Conservation (phyloP, 2,888 invertebrate species). For the Erpobdella octoculata region DNA sequence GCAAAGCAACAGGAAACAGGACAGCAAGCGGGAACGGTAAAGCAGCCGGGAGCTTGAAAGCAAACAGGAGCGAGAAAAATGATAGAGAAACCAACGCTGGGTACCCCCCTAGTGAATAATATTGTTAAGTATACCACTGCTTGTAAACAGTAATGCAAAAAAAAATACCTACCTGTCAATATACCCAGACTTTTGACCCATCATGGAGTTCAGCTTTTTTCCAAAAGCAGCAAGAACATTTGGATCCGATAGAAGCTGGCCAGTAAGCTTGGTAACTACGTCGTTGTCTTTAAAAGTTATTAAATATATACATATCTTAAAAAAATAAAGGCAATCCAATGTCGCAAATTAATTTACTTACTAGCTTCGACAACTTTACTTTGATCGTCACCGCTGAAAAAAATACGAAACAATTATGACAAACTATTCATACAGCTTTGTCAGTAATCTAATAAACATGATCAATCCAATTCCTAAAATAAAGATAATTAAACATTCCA, state of each 20-base stretch:
- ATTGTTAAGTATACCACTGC: background rate
- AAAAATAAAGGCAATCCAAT: background rate
- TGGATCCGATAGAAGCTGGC: conserved; percentile 13
- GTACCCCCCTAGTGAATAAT: background rate
- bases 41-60: too few species aligned
- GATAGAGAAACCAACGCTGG: background rate
- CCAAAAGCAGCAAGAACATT: conserved; percentile 25
- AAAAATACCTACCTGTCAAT: conserved; percentile 12
- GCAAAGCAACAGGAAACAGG: too few species aligned
- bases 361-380: conserved; percentile 3
- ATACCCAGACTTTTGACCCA: conserved; percentile 28
- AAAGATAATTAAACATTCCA: too few species aligned
- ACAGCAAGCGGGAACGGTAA: too few species aligned
- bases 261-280: conserved; percentile 14
- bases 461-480: too few species aligned
- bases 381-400: conserved; percentile 1
- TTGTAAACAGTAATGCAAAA: background rate
- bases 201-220: conserved; percentile 23
- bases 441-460: too few species aligned
- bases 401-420: background rate
- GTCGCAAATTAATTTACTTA: background rate
- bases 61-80: background rate
- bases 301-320: background rate
- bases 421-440: too few species aligned
- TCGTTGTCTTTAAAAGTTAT: background rate